phyloP scores from a whole-genome alignment of 2,888 invertebrate genomes.

The Drosophila neotestacea region DNA sequence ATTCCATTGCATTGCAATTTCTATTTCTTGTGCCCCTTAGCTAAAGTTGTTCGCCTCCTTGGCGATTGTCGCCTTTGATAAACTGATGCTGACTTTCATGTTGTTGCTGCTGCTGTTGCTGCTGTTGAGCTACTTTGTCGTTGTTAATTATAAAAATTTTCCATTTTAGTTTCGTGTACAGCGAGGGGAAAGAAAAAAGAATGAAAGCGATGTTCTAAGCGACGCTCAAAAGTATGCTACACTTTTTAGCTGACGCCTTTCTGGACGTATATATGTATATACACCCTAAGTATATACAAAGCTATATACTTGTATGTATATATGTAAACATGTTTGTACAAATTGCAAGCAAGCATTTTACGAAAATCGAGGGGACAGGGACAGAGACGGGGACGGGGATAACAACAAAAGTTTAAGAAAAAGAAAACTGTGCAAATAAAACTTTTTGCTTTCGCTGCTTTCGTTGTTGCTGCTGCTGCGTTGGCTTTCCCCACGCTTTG shows the following conservation, averaged over 20 bases:
- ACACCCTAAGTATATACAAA: conserved; percentile 23
- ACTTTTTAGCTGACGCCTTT: conserved; percentile 69
- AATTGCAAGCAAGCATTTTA: conserved; percentile 80
- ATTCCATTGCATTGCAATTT: conserved; percentile 42
- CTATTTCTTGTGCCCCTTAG: conserved; percentile 53
- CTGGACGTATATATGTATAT: conserved; percentile 36
- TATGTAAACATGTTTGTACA: conserved; percentile 65
- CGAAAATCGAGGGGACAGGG: background rate
- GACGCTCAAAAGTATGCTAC: conserved; percentile 75
- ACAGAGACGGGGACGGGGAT: conserved; percentile 7
- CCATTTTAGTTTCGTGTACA: conserved; percentile 44
- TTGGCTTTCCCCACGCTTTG: conserved; percentile 58
- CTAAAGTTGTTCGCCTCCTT: conserved; percentile 26
- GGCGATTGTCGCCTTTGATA: conserved; percentile 75
- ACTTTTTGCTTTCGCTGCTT: conserved; percentile 73
- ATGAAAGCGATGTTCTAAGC: conserved; percentile 25
- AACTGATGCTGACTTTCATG: conserved; percentile 61
- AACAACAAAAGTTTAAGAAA: conserved; percentile 75
- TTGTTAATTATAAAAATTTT: conserved; percentile 77
- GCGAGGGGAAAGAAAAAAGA: conserved; percentile 3
- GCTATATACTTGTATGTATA: conserved; percentile 17
- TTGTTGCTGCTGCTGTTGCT: conserved; percentile 23
- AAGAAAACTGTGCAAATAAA: conserved; percentile 81
- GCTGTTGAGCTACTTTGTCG: conserved; percentile 74
- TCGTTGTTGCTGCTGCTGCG: conserved; percentile 35